A percentile compares a stretch with the other conserved stretches of the same genome.
Evolutionary conservation across 2,888 invertebrate genomes (phyloP).

Genomic region (Drosophila nr. medialis): DNA sequence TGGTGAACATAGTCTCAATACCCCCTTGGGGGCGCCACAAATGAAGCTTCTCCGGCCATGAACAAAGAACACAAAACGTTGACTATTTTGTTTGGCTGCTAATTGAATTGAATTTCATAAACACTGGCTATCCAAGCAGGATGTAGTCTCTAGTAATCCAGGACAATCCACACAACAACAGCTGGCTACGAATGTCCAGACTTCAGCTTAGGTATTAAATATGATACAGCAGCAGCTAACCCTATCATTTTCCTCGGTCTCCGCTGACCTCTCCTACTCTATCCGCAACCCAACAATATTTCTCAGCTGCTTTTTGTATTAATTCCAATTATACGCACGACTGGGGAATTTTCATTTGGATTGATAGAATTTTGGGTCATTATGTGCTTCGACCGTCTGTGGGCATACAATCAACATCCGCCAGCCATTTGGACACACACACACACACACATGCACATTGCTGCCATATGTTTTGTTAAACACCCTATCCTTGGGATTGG

Average conservation of each 20-base stretch:
- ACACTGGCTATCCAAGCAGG: constrained; percentile 19
- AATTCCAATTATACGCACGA: constrained; percentile 83
- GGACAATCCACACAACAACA: constrained; percentile 1
- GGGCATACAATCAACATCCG: constrained; percentile 50
- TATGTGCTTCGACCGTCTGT: constrained; percentile 51
- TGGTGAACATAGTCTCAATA: not conserved
- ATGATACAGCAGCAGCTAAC: constrained; percentile 40
- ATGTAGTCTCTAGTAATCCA: not conserved
- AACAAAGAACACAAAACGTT: constrained; percentile 16
- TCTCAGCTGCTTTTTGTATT: constrained; percentile 76
- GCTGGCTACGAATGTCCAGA: constrained; percentile 4
- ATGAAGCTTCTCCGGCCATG: not conserved
- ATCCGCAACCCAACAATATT: constrained; percentile 34
- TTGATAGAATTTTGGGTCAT: constrained; percentile 79
- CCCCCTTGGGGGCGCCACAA: constrained; percentile 22
- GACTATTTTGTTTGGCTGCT: constrained; percentile 41
- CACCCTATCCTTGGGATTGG: constrained; percentile 21
- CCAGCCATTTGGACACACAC: constrained; percentile 48
- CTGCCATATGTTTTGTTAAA: constrained; percentile 24
- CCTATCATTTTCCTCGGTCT: constrained; percentile 20
- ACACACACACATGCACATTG: constrained; percentile 33
- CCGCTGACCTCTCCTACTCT: not conserved
- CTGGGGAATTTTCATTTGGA: constrained; percentile 79
- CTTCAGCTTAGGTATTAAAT: constrained; percentile 42
- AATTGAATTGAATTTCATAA: constrained; percentile 57